These are phyloP conservation scores for Solenopsis fugax DNA, from an alignment of 1,140 invertebrate genomes.

Conservation along the genomic window DNA sequence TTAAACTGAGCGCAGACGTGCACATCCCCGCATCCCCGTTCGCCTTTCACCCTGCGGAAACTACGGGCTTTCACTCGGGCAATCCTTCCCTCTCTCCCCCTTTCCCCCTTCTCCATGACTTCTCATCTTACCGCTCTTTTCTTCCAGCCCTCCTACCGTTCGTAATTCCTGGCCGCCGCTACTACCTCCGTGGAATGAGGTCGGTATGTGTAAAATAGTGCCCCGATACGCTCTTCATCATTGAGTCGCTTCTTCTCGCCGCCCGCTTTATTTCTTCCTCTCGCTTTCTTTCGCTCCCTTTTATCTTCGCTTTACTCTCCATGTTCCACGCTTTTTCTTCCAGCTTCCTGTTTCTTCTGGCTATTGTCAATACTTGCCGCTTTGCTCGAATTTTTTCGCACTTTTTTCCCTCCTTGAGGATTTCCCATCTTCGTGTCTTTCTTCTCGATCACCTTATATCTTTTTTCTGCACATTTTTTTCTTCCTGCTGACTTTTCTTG, in stretches of 20 bases:
- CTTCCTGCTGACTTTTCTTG: neutral
- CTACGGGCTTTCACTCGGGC: constrained; percentile 37
- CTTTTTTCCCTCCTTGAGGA: neutral
- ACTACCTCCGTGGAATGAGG: constrained; percentile 37
- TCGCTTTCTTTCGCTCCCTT: constrained; percentile 1
- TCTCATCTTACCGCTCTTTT: neutral
- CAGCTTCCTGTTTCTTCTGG: neutral
- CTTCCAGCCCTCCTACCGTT: constrained; percentile 4
- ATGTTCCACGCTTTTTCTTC: constrained; percentile 6
- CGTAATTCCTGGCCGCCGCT: constrained; percentile 32
- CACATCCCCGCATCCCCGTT: constrained; percentile 18
- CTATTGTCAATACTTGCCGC: neutral
- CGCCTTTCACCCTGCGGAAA: constrained; percentile 32
- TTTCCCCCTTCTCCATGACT: constrained; percentile 33
- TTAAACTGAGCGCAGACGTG: constrained; percentile 81
- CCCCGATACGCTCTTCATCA: constrained; percentile 66
- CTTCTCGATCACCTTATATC: neutral
- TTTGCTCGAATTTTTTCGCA: constrained; percentile 12
- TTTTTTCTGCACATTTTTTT: neutral
- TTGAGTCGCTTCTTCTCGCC: constrained; percentile 29
- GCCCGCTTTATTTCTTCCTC: constrained; percentile 1
- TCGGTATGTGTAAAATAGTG: constrained; percentile 68
- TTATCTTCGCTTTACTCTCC: neutral
- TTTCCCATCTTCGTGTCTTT: neutral
- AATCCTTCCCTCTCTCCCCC: constrained; percentile 50